These are phyloP conservation scores for Orchestes rusci DNA, from an alignment of 2,888 invertebrate genomes.

Conservation along the genomic window DNA sequence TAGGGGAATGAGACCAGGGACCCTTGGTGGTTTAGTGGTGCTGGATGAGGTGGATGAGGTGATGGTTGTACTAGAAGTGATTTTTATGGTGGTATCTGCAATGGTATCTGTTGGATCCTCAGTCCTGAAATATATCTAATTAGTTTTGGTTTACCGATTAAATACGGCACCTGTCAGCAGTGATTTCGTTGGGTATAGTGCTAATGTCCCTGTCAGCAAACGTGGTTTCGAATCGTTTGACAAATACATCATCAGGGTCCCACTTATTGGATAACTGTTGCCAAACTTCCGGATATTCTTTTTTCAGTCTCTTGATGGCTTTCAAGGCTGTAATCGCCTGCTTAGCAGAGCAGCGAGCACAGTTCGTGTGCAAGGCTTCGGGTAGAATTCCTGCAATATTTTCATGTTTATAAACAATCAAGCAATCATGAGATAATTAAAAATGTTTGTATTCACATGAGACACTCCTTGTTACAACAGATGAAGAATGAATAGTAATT, in stretches of 20 bases:
- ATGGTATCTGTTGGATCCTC: too few species aligned
- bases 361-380: conserved; percentile 61
- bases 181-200: not conserved
- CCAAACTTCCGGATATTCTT: conserved; percentile 63
- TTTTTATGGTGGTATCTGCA: conserved; percentile 22
- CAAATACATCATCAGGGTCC: conserved; percentile 63
- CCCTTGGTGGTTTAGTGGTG: conserved; percentile 2
- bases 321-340: conserved; percentile 59
- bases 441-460: too few species aligned
- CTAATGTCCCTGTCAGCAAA: conserved; percentile 16
- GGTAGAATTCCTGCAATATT: conserved; percentile 61
- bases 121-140: too few species aligned
- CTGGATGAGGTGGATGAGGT: conserved; percentile 8
- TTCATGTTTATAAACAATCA: too few species aligned
- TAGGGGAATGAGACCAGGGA: conserved; percentile 19
- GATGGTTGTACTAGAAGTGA: conserved; percentile 8
- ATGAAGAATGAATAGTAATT: too few species aligned
- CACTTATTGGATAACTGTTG: conserved; percentile 54
- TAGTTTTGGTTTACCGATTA: too few species aligned
- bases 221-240: conserved; percentile 44
- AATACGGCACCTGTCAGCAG: too few species aligned
- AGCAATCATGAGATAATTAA: too few species aligned
- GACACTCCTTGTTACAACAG: too few species aligned
- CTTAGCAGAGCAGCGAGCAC: conserved; percentile 57
- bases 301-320: conserved; percentile 56